Evolutionary conservation across 2,113 vertebrate species (phyloP).

Genomic region (Carlito syrichta): DNA sequence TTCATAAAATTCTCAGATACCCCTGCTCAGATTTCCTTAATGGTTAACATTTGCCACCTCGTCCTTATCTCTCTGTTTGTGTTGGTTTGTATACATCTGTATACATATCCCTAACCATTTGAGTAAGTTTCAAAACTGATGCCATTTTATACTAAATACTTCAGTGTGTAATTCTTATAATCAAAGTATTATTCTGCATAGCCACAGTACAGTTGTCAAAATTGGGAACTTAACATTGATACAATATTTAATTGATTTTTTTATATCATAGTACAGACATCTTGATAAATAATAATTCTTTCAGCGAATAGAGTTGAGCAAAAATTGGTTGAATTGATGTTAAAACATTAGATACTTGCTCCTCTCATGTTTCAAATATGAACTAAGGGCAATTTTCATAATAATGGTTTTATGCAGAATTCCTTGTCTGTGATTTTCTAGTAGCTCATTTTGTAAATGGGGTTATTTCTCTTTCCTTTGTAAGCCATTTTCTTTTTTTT

Average conservation of each 20-base stretch:
- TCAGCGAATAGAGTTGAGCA: not conserved
- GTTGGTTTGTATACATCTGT: not conserved
- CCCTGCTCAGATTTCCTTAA: not conserved
- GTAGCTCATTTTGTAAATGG: not conserved
- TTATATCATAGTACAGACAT: not conserved
- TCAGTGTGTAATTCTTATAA: conserved; percentile 24
- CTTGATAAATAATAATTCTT: conserved; percentile 6
- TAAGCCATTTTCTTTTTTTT: not conserved
- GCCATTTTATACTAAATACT: not conserved
- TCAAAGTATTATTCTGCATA: not conserved
- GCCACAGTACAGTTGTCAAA: not conserved
- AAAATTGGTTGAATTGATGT: not conserved
- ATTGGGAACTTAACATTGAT: not conserved
- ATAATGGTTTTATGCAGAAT: not conserved
- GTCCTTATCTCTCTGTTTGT: not conserved
- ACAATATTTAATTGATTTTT: not conserved
- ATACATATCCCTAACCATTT: not conserved
- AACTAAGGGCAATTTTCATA: not conserved
- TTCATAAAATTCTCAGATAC: not conserved
- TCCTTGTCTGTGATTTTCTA: not conserved
- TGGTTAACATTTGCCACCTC: not conserved
- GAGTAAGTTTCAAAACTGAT: not conserved
- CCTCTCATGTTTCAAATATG: not conserved
- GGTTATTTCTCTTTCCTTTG: not conserved
- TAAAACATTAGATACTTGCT: not conserved